A percentile compares a stretch with the other conserved stretches of the same genome.
phyloP scores from a whole-genome alignment of 2,888 invertebrate genomes.

The Cremastobaeus sp. region DNA sequence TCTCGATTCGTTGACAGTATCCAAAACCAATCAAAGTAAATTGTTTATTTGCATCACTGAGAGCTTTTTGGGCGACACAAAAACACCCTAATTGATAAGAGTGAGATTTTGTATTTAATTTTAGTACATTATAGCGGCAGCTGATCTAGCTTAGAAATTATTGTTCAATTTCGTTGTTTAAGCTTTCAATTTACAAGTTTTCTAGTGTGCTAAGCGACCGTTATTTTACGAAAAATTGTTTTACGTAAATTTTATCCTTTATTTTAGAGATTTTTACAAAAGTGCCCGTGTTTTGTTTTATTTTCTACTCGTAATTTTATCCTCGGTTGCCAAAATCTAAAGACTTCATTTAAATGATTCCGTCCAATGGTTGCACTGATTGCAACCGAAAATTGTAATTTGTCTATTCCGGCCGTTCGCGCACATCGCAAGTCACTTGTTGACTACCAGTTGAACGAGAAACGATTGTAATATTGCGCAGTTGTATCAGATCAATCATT shows the following conservation, averaged over 20 bases:
- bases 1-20: too few species aligned
- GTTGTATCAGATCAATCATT: too few species aligned
- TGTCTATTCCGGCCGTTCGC: background rate
- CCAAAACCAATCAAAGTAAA: conserved; percentile 8
- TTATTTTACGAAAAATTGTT: conserved; percentile 6
- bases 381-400: conserved; percentile 2
- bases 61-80: conserved; percentile 3
- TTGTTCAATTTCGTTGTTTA: conserved; percentile 4
- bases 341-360: conserved; percentile 22
- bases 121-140: conserved; percentile 20
- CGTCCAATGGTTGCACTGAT: conserved; percentile 19
- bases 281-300: background rate
- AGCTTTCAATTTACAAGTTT: conserved; percentile 7
- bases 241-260: conserved; percentile 3
- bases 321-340: conserved; percentile 20
- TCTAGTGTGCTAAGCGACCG: background rate
- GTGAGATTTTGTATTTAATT: conserved; percentile 18
- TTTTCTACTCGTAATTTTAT: conserved; percentile 4
- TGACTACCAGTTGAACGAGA: too few species aligned
- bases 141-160: conserved; percentile 36
- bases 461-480: too few species aligned
- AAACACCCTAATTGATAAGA: conserved; percentile 19
- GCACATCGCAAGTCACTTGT: background rate
- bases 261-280: conserved; percentile 8
- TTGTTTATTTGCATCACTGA: too few species aligned